These are phyloP conservation scores for Drosophila parabipectinata DNA, from an alignment of 1,140 invertebrate species.

Conservation along the genomic window DNA sequence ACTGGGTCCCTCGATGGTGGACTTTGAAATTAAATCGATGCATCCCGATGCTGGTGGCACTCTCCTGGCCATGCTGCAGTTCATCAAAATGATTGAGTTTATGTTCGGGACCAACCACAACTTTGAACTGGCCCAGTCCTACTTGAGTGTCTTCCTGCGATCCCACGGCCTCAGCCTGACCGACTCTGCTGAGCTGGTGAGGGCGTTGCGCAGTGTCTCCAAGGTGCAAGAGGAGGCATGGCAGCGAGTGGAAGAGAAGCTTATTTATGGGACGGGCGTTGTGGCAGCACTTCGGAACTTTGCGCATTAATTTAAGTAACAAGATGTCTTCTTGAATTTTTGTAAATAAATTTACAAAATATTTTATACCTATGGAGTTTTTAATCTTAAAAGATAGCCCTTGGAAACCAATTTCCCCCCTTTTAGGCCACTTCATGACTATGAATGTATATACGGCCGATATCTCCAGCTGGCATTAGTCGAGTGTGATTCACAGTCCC, in stretches of 20 bases:
- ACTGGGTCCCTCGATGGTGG: slow-evolving; percentile 93
- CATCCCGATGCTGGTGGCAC: slow-evolving; percentile 89
- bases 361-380: slow-evolving; percentile 12
- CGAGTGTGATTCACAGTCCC: slow-evolving; percentile 10
- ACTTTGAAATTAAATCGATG: slow-evolving; percentile 94
- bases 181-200: slow-evolving; percentile 85
- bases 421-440: background rate
- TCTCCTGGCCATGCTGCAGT: slow-evolving; percentile 89
- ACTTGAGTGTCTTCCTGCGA: slow-evolving; percentile 96
- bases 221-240: slow-evolving; percentile 87
- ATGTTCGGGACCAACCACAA: slow-evolving; percentile 91
- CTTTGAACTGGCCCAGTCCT: slow-evolving; percentile 97
- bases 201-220: slow-evolving; percentile 86
- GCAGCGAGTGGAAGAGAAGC: slow-evolving; percentile 88
- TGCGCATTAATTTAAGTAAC: slow-evolving; percentile 51
- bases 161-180: slow-evolving; percentile 89
- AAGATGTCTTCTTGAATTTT: slow-evolving; percentile 26
- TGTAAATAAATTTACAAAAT: slow-evolving; percentile 65
- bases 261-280: slow-evolving; percentile 92
- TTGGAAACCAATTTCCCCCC: background rate
- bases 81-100: slow-evolving; percentile 90
- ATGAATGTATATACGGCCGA: background rate
- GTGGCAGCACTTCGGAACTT: slow-evolving; percentile 89
- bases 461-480: slow-evolving; percentile 14
- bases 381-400: background rate